These are phyloP conservation scores for Glyphotaelius pellucidus DNA, from an alignment of 2,888 invertebrate genomes.

Conservation along the genomic window DNA sequence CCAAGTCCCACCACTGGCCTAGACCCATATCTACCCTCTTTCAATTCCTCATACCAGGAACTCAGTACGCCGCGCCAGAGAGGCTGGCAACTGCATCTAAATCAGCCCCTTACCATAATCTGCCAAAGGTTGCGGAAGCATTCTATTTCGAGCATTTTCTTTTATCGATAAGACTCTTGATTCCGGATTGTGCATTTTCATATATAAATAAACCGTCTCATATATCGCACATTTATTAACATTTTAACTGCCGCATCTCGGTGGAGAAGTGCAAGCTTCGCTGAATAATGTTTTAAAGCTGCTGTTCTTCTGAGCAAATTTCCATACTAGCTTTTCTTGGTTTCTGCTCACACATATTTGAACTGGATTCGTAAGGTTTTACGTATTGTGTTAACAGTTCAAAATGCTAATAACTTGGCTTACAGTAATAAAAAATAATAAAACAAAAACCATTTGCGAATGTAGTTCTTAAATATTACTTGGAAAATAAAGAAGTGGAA, in stretches of 20 bases:
- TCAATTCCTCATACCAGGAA: neutral
- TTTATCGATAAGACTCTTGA: neutral
- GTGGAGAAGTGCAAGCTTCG: neutral
- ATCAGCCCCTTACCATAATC: constrained; percentile 30
- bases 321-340: neutral
- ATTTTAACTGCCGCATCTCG: neutral
- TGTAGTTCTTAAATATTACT: no score
- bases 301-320: neutral
- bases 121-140: constrained; percentile 17
- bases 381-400: neutral
- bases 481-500: no score
- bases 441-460: no score
- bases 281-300: neutral
- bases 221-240: neutral
- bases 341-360: neutral
- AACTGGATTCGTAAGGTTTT: neutral
- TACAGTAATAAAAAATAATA: neutral
- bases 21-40: neutral
- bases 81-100: constrained; percentile 15
- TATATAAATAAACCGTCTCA: neutral
- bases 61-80: neutral
- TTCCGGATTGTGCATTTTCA: neutral
- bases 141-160: neutral
- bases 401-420: neutral
- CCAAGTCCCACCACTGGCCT: neutral